Base-by-base conservation (phyloP, 2,797 vertebrate species). In the Myoxocephalus aenaeus region DNA sequence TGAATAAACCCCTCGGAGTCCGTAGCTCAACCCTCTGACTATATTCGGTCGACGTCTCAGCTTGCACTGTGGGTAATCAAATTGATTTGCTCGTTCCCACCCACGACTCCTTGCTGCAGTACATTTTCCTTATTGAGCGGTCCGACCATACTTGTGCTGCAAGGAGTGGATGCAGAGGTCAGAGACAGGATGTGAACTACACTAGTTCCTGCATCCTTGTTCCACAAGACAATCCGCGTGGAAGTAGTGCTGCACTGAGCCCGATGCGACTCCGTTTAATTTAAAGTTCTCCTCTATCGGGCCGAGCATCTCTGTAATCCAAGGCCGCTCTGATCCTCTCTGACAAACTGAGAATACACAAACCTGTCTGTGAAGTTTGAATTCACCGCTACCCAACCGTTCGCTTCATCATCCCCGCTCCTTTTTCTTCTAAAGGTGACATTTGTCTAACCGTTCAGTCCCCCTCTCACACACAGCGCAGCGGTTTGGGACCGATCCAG, bases 401-500 rank as follows among this genome's bases (percentile, higher is more conserved):
- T 63, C 51, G n/a, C 83, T 84, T 87, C 84, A 86, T 84, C 67
- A 79, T 64, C 79, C 76, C 11, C 9, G 6, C 76, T 78, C 71
- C 4, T 72, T 76, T 57, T 53, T 66, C 71, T 42, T 86, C 82
- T 76, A 81, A 81, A 87, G 80, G 83, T 91, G 88, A 91, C 84
- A 87, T 92, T 92, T 90, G 81, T 89, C 77, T 80, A 86, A 84
- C 82, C 82, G 85, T 89, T 90, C 84, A 82, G 82, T 89, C 87
- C 84, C 58, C 32, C 78, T 44, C 77, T 44, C 77, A 82, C 74
- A 85, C 22, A 65, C 87, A 66, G 66, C 66, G 29, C 80, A 61
- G 68, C 87, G 79, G 86, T 94, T 89, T 92, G 84, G 88, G 84
- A 88, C 84, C 85, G 65, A 71, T 90, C 91, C 66, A 46, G 79